Base-by-base conservation (phyloP, 1,140 invertebrate genomes). In the Hylaeus anthracinus region DNA sequence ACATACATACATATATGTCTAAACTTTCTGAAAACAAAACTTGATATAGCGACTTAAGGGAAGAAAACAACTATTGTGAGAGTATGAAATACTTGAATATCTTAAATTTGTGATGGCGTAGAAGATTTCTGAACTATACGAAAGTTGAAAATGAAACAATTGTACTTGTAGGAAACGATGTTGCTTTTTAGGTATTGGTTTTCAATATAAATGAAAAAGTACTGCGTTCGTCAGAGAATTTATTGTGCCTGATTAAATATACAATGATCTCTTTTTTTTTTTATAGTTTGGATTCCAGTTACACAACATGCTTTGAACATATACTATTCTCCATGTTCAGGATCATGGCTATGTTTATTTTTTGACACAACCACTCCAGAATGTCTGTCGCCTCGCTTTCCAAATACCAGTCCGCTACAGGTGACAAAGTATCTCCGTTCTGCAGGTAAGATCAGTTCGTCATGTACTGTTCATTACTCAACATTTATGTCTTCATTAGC, bases 311-410 rank as follows among this genome's bases (percentile, higher is more conserved):
- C 85, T 79, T 86, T 53, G 90, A 87, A 83, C 88, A 90, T 75
- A 88, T 89, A 74, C 89, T 95, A 72, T 95, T 95, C 90, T 95
- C 94, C 95, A 96, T 95, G 82, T 95, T 95, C 48, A 96, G 91
- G 72, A 96, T 95, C 87, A 97, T 95, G 2, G 96, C 96, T 84
- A 95, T 95, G 89, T 97, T 95, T 63, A 97, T 95, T 93, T 97
- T 96, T 56, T 94, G 93, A 85, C 95, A 95, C 1, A 97, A 89
- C 96, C 96, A 97, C 53, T 93, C 91, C 39, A 97, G 90, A n/a
- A 96, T 94, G 60, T 95, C 94, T 39, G 88, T 86, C 71, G 96
- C 95, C 37, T 95, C 91, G 67, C 96, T 95, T 69, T 95, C 94
- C 60, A 97, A 94, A 51, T 95, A 95, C 87, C 96, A 94, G 82